phyloP scores from a whole-genome alignment of 2,888 invertebrate species.

The Melanotus villosus region DNA sequence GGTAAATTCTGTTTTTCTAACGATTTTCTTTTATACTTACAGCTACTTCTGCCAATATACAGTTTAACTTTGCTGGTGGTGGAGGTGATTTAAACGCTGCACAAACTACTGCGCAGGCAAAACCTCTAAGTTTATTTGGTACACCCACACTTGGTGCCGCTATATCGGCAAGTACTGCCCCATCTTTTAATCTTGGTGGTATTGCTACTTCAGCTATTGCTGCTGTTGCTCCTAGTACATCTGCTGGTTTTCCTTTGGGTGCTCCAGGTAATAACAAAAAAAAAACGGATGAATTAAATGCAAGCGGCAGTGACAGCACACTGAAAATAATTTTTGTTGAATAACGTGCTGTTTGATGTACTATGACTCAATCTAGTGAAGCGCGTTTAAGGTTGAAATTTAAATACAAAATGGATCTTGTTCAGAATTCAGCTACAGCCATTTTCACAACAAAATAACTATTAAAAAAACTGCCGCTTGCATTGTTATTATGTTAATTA shows the following conservation, averaged over 20 bases:
- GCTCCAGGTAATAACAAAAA: conserved; percentile 1
- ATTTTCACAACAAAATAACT: too few relatives aligned
- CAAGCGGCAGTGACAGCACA: too few relatives aligned
- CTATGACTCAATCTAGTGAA: too few relatives aligned
- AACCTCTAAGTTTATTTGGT: conserved; percentile 21
- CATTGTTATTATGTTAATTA: too few relatives aligned
- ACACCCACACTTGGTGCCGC: conserved; percentile 15
- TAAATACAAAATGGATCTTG: too few relatives aligned
- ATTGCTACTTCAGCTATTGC: conserved; percentile 47
- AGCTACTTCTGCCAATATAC: not conserved
- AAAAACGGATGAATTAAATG: too few relatives aligned
- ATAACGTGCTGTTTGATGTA: too few relatives aligned
- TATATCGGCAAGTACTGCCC: not conserved
- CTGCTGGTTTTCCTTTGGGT: conserved; percentile 39
- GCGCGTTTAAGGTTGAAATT: too few relatives aligned
- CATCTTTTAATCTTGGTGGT: conserved; percentile 25
- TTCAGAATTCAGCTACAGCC: too few relatives aligned
- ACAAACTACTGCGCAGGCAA: not conserved
- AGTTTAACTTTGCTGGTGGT: conserved; percentile 10
- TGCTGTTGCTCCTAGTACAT: too few relatives aligned
- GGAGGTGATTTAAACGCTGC: conserved; percentile 25
- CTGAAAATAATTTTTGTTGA: too few relatives aligned
- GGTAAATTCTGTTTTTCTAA: not conserved
- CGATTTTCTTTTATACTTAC: not conserved
- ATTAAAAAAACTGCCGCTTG: too few relatives aligned